A percentile compares a stretch with the other conserved stretches of the same genome.
Conservation (phyloP, 2,797 vertebrate genomes). For the Passerculus sandwichensis region DNA sequence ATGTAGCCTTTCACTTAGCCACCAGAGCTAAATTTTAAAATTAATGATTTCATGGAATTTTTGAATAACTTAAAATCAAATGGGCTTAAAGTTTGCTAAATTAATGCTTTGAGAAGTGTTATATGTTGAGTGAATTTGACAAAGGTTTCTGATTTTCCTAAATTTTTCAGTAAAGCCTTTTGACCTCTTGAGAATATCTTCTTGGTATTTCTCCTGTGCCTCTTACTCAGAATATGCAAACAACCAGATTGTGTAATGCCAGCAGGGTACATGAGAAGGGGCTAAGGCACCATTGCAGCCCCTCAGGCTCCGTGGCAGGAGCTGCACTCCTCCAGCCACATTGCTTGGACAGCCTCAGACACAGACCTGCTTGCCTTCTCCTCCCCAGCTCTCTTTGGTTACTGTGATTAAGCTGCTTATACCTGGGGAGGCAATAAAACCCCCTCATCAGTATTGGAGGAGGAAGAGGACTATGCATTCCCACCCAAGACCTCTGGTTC, state of each 20-base stretch:
- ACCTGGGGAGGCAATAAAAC: neutral
- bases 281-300: neutral
- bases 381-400: neutral
- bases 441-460: fast-evolving
- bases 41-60: neutral
- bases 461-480: neutral
- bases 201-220: neutral
- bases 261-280: neutral
- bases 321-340: neutral
- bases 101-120: neutral
- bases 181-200: neutral
- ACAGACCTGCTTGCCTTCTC: neutral
- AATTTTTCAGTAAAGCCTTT: neutral
- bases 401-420: neutral
- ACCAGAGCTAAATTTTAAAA: neutral
- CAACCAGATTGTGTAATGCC: neutral
- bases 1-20: neutral
- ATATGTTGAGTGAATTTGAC: neutral
- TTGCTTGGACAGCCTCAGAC: neutral
- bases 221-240: neutral
- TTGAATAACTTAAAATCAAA: neutral
- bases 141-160: neutral
- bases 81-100: neutral
- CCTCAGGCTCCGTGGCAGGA: neutral
- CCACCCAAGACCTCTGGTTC: neutral